Conservation (phyloP, 2,113 vertebrate genomes). For the Phalacrocorax aristotelis region DNA sequence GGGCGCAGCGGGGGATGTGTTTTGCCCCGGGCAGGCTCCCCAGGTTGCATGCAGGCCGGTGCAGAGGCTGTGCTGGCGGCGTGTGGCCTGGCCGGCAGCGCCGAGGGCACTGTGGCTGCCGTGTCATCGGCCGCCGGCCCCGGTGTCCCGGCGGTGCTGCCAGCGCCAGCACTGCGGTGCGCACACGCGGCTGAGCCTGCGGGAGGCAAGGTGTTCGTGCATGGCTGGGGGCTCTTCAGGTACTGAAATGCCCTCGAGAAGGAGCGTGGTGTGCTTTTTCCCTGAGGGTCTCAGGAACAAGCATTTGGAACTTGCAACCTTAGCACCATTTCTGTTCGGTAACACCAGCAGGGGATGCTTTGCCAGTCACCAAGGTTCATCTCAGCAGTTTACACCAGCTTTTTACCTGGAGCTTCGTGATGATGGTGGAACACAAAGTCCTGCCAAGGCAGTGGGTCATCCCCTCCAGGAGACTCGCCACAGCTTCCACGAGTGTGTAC, state of each 20-base stretch:
- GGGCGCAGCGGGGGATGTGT: background rate
- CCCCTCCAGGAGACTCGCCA: background rate
- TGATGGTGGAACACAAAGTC: fast-evolving
- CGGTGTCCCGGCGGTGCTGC: fast-evolving
- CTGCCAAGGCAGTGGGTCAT: background rate
- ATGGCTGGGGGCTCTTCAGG: background rate
- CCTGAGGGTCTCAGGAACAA: fast-evolving
- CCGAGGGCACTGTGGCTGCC: fast-evolving
- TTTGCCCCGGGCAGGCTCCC: background rate
- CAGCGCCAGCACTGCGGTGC: fast-evolving
- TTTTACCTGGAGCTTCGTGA: background rate
- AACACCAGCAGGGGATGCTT: background rate
- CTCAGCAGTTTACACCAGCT: background rate
- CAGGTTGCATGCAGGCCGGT: fast-evolving
- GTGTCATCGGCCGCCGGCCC: background rate
- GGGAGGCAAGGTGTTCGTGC: background rate
- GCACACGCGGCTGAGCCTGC: background rate
- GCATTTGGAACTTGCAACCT: background rate
- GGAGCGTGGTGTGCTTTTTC: background rate
- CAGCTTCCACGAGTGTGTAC: background rate
- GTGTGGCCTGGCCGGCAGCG: fast-evolving
- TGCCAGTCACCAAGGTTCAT: background rate
- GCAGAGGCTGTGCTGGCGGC: fast-evolving
- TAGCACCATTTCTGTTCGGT: background rate
- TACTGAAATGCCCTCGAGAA: background rate